Evolutionary conservation across 2,113 vertebrate genomes (phyloP).

Genomic region (Phalacrocorax aristotelis): DNA sequence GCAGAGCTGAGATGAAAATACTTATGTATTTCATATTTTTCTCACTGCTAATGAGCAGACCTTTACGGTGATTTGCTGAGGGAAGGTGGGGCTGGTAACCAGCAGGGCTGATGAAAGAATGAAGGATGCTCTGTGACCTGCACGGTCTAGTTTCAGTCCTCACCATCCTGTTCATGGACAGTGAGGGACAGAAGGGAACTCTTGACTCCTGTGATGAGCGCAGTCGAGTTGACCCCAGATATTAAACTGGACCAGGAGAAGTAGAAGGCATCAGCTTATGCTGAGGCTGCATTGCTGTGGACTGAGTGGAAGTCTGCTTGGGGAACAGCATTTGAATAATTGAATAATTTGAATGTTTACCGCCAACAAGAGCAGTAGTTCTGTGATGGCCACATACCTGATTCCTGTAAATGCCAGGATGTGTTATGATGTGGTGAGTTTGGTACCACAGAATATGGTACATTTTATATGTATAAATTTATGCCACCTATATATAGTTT

Average conservation of each 20-base stretch:
- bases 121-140: neutral
- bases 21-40: neutral
- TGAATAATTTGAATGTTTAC: neutral
- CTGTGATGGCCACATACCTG: fast-evolving
- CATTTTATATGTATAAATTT: neutral
- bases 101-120: neutral
- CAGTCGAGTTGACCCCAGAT: neutral
- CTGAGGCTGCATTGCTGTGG: neutral
- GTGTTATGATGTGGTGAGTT: neutral
- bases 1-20: neutral
- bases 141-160: neutral
- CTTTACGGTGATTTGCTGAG: neutral
- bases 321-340: neutral
- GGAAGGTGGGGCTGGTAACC: neutral
- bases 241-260: neutral
- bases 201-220: neutral
- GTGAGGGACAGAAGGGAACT: neutral
- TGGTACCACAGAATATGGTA: neutral
- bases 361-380: neutral
- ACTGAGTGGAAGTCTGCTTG: neutral
- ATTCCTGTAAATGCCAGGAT: neutral
- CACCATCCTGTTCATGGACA: neutral
- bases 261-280: fast-evolving
- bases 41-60: neutral
- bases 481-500: neutral